phyloP scores from a whole-genome alignment of 2,113 vertebrate species.

The Proteles cristata region DNA sequence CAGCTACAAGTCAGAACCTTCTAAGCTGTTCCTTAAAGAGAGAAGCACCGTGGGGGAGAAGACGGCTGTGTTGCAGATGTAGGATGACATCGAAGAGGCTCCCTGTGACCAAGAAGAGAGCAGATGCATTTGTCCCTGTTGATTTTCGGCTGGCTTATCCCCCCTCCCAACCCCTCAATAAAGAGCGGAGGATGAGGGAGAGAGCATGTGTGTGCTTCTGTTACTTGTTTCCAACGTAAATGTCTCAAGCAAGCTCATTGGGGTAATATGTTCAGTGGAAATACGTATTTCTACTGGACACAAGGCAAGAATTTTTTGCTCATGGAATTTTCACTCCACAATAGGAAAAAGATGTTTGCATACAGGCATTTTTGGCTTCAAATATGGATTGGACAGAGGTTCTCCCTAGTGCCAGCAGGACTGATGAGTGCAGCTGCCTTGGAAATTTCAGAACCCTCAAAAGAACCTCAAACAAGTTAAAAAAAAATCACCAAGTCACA shows the following conservation, averaged over 20 bases:
- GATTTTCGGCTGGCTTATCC: background rate
- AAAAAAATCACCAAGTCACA: slow-evolving; percentile 28
- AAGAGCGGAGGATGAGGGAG: background rate
- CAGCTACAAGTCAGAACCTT: background rate
- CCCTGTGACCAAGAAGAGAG: background rate
- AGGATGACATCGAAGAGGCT: background rate
- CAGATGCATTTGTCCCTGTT: background rate
- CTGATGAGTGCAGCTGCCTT: slow-evolving; percentile 49
- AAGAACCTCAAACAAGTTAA: background rate
- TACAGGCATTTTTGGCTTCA: slow-evolving; percentile 72
- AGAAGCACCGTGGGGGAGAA: rapidly evolving
- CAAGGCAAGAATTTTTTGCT: slow-evolving; percentile 81
- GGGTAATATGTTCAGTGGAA: slow-evolving; percentile 79
- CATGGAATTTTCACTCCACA: slow-evolving; percentile 85
- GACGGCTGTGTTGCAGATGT: too few species aligned
- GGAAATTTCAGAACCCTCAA: slow-evolving; percentile 69
- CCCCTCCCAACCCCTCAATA: background rate
- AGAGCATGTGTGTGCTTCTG: background rate
- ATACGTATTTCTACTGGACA: slow-evolving; percentile 82
- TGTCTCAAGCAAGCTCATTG: slow-evolving; percentile 41
- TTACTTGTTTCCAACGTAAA: slow-evolving; percentile 73
- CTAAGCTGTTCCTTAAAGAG: background rate
- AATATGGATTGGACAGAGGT: slow-evolving; percentile 78
- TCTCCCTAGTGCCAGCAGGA: slow-evolving; percentile 74
- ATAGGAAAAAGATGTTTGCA: slow-evolving; percentile 76